Evolutionary conservation across 2,888 invertebrate genomes (phyloP).

Genomic region (Ochropleura leucogaster): DNA sequence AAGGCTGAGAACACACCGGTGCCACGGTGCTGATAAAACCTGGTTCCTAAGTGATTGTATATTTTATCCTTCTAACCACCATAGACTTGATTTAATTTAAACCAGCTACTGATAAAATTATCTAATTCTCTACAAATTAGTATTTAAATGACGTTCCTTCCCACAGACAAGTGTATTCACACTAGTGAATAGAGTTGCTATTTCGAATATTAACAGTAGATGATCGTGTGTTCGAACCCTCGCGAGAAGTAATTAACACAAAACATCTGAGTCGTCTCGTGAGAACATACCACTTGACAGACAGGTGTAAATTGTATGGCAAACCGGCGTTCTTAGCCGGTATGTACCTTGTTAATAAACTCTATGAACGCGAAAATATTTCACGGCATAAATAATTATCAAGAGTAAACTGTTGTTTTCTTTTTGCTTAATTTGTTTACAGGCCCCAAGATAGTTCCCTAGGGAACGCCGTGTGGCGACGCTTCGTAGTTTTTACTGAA

Average conservation of each 20-base stretch:
- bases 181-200: constrained; percentile 18
- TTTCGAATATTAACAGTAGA: constrained; percentile 38
- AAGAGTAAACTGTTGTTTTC: constrained; percentile 41
- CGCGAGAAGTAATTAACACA: constrained; percentile 57
- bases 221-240: constrained; percentile 54
- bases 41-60: background rate
- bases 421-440: constrained; percentile 54
- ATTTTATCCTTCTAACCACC: constrained; percentile 11
- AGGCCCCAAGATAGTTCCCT: constrained; percentile 43
- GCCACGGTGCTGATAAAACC: background rate
- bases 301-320: constrained; percentile 62
- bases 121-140: constrained; percentile 15
- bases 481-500: constrained; percentile 21
- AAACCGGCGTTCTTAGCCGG: constrained; percentile 49
- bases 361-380: constrained; percentile 58
- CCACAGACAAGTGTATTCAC: constrained; percentile 10
- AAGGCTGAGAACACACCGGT: constrained; percentile 15
- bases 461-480: constrained; percentile 30
- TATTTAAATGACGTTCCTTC: background rate
- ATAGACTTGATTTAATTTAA: constrained; percentile 8
- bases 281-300: constrained; percentile 59
- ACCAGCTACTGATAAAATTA: constrained; percentile 10
- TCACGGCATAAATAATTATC: constrained; percentile 49
- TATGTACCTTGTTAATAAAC: constrained; percentile 56
- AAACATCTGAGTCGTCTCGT: constrained; percentile 56